Percentiles rank a stretch among this genome's conserved stretches.
Evolutionary conservation across 2,888 invertebrate species (phyloP).

Genomic region (Villa cingulata): DNA sequence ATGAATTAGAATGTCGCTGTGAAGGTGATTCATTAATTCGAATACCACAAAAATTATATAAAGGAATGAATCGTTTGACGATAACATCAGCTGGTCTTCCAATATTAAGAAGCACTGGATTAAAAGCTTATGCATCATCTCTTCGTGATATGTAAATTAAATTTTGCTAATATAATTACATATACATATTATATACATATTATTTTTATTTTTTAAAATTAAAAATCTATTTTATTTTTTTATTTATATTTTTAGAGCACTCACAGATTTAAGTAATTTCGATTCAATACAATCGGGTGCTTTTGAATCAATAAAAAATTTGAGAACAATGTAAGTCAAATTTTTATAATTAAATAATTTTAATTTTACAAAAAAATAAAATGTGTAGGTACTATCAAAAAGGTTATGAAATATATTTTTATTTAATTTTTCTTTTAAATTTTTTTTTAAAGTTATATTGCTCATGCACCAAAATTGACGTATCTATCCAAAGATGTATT

Average conservation of each 20-base stretch:
- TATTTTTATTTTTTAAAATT: too few relatives aligned
- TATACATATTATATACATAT: too few relatives aligned
- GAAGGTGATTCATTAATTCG: slow-evolving; percentile 29
- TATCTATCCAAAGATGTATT: slow-evolving; percentile 34
- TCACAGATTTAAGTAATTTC: slow-evolving; percentile 24
- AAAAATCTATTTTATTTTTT: neutral
- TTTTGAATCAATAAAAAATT: slow-evolving; percentile 21
- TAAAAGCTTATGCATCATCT: slow-evolving; percentile 28
- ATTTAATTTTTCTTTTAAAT: neutral
- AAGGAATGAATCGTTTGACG: slow-evolving; percentile 29
- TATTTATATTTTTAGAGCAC: slow-evolving; percentile 10
- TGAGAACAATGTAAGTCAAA: slow-evolving; percentile 16
- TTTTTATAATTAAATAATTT: neutral
- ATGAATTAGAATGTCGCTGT: slow-evolving; percentile 33
- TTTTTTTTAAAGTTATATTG: slow-evolving; percentile 46
- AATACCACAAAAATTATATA: slow-evolving; percentile 30
- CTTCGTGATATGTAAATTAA: slow-evolving; percentile 30
- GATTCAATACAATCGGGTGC: slow-evolving; percentile 31
- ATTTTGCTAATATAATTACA: too few relatives aligned
- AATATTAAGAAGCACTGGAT: slow-evolving; percentile 26
- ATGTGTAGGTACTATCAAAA: too few relatives aligned
- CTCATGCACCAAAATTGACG: slow-evolving; percentile 49
- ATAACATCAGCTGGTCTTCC: slow-evolving; percentile 31
- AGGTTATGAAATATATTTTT: too few relatives aligned
- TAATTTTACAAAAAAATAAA: too few relatives aligned